Base-by-base conservation (phyloP, 2,113 vertebrate species). In the Chaetops frenatus region DNA sequence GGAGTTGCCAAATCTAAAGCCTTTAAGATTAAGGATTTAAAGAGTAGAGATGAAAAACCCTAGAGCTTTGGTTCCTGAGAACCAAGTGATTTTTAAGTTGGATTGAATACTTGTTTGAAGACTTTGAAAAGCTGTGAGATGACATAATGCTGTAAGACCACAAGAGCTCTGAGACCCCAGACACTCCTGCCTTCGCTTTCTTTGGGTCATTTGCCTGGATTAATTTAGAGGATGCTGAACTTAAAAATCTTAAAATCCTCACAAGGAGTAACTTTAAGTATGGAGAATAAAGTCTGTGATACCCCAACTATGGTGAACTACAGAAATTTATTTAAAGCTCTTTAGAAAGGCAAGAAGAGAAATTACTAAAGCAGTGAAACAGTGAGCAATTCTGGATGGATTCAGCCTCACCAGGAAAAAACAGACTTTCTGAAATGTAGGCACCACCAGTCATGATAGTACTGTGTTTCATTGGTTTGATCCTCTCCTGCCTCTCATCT, bases 11-110 rank as follows among this genome's bases (percentile, higher is more conserved):
- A 91, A 77, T 54, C 23, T 76, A 94, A 92, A 76, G 38, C 50
- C 51, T 94, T 88, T 89, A 71, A 93, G 82, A 88, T 88, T 76
- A 88, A 86, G 91, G 44, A 57, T 60, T 92, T 81, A 79, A 67
- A 74, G 76, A 89, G 11, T 35, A 71, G 72, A 94, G 73, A 92
- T 94, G 56, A 96, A 91, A 96, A 86, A 12, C 28, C 9, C 25
- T 60, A 47, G 53, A 94, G 53, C n/a, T 87, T 94, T 92, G 65
- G 48, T 71, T 92, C 29, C 76, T 86, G 42, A 86, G 90, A 56
- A 72, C 19, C 1, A 3, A 58, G 61, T 57, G 58, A 40, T 84
- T 61, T 95, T 93, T 57, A 28, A 73, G 62, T 65, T 40, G 16
- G 35, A 45, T 27, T 64, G 65, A 74, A 67, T 91, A 56, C 21